Evolutionary conservation across 2,113 vertebrate genomes (phyloP).

Genomic region (Cathartes aura): DNA sequence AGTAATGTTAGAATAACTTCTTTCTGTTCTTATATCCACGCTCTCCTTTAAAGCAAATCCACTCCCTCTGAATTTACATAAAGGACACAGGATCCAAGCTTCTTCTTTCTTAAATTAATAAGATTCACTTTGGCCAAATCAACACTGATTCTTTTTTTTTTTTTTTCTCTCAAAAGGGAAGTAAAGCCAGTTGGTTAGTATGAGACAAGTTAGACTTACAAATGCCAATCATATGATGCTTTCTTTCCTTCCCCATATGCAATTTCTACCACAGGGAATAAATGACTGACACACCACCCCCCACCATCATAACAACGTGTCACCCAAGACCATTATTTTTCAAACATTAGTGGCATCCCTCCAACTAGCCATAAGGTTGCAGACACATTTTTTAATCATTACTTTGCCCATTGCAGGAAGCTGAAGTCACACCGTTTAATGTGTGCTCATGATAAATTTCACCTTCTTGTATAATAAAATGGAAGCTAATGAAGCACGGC

Average conservation of each 20-base stretch:
- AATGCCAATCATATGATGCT: background rate
- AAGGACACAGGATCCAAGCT: background rate
- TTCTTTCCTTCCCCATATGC: conserved; percentile 12
- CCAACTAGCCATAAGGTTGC: conserved; percentile 14
- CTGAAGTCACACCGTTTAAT: background rate
- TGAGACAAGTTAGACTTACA: background rate
- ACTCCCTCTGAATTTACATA: background rate
- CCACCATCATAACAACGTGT: background rate
- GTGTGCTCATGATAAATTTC: conserved; percentile 2
- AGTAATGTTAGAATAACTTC: background rate
- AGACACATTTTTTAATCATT: background rate
- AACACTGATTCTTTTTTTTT: background rate
- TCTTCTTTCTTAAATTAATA: background rate
- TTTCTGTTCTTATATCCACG: background rate
- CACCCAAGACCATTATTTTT: background rate
- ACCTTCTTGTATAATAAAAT: background rate
- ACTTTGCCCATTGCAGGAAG: background rate
- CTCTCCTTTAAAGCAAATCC: background rate
- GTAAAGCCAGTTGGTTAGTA: background rate
- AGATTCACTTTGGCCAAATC: background rate
- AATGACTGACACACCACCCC: background rate
- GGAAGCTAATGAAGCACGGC: conserved; percentile 27
- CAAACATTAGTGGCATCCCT: background rate
- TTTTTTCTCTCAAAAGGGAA: background rate
- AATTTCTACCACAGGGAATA: conserved; percentile 7